Conservation (phyloP, 37 sponge, comb jelly and placozoan species). For the Bolinopsis microptera region DNA sequence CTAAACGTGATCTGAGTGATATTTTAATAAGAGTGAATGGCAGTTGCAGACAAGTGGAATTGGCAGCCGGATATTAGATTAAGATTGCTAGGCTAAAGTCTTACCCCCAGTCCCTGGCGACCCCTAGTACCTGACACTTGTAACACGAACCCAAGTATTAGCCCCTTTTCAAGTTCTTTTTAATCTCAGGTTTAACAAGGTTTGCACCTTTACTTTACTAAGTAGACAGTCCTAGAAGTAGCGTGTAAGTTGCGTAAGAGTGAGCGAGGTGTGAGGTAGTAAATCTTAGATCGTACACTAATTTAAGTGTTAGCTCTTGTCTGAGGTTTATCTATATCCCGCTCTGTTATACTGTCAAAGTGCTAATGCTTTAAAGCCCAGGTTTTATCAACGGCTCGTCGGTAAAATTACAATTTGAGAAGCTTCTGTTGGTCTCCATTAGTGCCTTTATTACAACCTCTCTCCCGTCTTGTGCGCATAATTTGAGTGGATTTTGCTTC, state of each 20-base stretch:
- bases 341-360: neutral
- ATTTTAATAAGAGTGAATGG: neutral
- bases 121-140: neutral
- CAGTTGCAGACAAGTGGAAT: neutral
- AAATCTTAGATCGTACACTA: neutral
- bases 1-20: neutral
- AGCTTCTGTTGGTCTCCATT: neutral
- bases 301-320: neutral
- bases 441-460: neutral
- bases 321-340: neutral
- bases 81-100: neutral
- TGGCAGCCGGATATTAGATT: conserved; percentile 31
- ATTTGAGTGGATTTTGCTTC: neutral
- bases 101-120: neutral
- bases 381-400: neutral
- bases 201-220: neutral
- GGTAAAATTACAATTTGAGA: neutral
- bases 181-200: neutral
- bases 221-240: neutral
- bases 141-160: neutral
- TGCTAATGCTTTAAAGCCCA: neutral
- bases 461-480: neutral
- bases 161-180: neutral
- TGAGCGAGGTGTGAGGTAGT: neutral
- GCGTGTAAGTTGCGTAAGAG: neutral